Evolutionary conservation across 2,888 invertebrate species (phyloP), one percentile per base, ranked within the genome.

Genomic region (Chalcis sispes): DNA sequence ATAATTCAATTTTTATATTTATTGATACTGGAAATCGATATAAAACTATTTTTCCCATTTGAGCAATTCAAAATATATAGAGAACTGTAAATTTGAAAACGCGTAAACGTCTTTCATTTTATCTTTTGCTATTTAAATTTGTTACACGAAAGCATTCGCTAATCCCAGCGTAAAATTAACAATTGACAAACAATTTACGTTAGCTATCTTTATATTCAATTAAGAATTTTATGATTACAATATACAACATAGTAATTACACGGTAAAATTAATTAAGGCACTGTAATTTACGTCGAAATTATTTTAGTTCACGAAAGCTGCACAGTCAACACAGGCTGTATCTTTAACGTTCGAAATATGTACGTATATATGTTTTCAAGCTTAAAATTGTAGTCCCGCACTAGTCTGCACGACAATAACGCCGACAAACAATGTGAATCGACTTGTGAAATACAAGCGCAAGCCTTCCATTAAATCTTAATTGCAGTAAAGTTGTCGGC

Each of bases 381-480:
- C 52, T 52, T 13, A 15, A 46, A 15, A 46, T n/a, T 46, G 46
- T 46, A 46, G 8, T 46, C 13, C 13, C n/a, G 46, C 15, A 15
- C 52, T 20, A 20, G 52, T 52, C 23, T 23, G 13, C 52, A 23
- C 10, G 13, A 13, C 52, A 52, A 52, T 52, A n/a, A 52, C 23
- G 52, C 52, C 23, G 52, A 52, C 46, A 52, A 52, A 52, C 23
- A 52, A 52, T 23, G 52, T 52, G 52, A 52, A 52, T 52, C 52
- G 52, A 23, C 52, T 52, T 52, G 20, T 52, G 13, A 52, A 52
- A 8, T 52, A 10, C 2, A 20, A 52, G 25, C 52, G 20, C 52
- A 23, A 20, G 2, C 8, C 23, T 52, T 23, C 23, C 52, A 52
- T 52, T 20, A 52, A 52, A 52, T 52, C 52, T 52, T 52, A 23